phyloP scores from a whole-genome alignment of 2,888 invertebrate genomes.

The Andrena minutula region DNA sequence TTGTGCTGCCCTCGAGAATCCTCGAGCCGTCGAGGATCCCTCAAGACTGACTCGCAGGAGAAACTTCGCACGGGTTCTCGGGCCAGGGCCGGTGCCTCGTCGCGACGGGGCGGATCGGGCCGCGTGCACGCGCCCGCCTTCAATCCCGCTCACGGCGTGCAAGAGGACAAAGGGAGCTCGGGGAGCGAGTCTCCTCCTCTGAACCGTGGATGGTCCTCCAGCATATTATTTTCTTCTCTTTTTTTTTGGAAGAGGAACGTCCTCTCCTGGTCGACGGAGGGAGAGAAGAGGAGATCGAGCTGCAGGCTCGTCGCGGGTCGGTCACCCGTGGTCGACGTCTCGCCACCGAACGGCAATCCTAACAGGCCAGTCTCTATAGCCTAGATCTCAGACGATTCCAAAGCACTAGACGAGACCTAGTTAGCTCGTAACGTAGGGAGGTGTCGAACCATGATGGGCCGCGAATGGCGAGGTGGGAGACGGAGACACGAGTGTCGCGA shows the following conservation, averaged over 20 bases:
- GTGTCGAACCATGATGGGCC: slow-evolving; percentile 18
- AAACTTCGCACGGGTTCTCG: slow-evolving; percentile 63
- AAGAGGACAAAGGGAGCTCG: slow-evolving; percentile 18
- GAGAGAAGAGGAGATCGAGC: not conserved
- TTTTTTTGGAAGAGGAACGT: slow-evolving; percentile 8
- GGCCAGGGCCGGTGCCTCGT: slow-evolving; percentile 47
- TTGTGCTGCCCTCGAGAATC: slow-evolving; percentile 60
- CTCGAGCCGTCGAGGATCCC: slow-evolving; percentile 76
- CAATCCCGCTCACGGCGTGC: slow-evolving; percentile 19
- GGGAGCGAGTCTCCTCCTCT: slow-evolving; percentile 20
- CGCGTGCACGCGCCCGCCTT: slow-evolving; percentile 25
- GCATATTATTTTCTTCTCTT: not conserved
- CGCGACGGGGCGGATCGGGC: slow-evolving; percentile 19
- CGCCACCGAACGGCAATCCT: slow-evolving; percentile 60
- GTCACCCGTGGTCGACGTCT: slow-evolving; percentile 25
- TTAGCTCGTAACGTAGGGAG: slow-evolving; percentile 19
- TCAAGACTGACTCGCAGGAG: slow-evolving; percentile 82
- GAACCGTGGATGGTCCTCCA: slow-evolving; percentile 39
- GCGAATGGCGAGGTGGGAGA: not conserved
- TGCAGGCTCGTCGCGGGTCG: slow-evolving; percentile 44
- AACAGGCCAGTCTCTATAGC: slow-evolving; percentile 72
- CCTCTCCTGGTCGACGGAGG: slow-evolving; percentile 9
- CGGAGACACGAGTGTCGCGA: slow-evolving; percentile 4
- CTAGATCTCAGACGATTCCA: slow-evolving; percentile 76
- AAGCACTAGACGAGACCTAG: slow-evolving; percentile 61